These are phyloP conservation scores for Heliconius ismenius DNA, from an alignment of 2,888 invertebrate species.

Conservation along the genomic window DNA sequence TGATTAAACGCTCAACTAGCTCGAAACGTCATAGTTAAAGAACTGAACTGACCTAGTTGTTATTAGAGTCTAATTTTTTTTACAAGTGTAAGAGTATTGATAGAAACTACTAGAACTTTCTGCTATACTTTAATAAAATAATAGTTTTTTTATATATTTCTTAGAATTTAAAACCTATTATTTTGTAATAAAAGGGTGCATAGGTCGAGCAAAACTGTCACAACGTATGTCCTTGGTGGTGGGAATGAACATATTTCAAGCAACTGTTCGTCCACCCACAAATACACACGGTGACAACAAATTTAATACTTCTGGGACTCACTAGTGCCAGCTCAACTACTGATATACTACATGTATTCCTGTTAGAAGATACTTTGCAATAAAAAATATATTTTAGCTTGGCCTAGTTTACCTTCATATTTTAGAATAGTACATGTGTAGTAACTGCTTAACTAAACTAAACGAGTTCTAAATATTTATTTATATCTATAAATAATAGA, in stretches of 20 bases:
- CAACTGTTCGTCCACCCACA: conserved; percentile 2
- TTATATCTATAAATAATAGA: not conserved
- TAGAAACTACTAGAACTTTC: not conserved
- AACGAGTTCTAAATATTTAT: not conserved
- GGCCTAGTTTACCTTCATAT: not conserved
- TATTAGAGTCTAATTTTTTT: too few relatives aligned
- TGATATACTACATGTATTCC: not conserved
- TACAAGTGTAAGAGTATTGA: not conserved
- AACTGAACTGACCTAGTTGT: too few relatives aligned
- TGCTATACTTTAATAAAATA: too few relatives aligned
- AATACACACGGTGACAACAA: not conserved
- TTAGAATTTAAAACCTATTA: too few relatives aligned
- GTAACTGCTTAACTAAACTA: not conserved
- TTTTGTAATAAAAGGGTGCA: not conserved
- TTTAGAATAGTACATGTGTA: not conserved
- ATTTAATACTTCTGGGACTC: conserved; percentile 1
- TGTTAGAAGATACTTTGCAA: not conserved
- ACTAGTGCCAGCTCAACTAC: not conserved
- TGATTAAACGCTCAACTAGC: too few relatives aligned
- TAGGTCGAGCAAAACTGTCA: not conserved
- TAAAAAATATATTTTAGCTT: not conserved
- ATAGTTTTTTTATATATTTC: too few relatives aligned
- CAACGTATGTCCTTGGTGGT: not conserved
- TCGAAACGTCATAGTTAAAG: too few relatives aligned
- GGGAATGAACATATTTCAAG: conserved; percentile 7